Percentiles rank a stretch among this genome's conserved stretches.
These are phyloP conservation scores for Thunnus maccoyii DNA, from an alignment of 2,113 vertebrate genomes.

Conservation along the genomic window DNA sequence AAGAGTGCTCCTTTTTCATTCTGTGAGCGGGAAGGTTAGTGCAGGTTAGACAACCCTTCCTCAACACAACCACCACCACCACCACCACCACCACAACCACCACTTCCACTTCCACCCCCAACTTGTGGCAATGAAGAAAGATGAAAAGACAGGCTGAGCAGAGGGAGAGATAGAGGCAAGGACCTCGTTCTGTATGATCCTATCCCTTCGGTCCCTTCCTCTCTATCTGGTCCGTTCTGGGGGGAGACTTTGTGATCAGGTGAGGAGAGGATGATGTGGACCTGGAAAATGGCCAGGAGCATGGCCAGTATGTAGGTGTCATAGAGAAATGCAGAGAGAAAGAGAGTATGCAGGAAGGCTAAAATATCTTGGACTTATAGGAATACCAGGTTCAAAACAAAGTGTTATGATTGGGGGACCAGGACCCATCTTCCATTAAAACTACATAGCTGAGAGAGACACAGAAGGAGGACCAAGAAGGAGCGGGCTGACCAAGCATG, in stretches of 20 bases:
- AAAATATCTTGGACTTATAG: constrained; percentile 4
- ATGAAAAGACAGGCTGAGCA: constrained; percentile 52
- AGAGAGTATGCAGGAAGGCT: neutral
- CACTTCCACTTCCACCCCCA: constrained; percentile 23
- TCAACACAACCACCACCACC: constrained; percentile 42
- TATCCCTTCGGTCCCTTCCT: constrained; percentile 9
- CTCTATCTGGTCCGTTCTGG: constrained; percentile 4
- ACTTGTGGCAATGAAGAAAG: constrained; percentile 48
- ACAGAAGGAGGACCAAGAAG: constrained; percentile 48
- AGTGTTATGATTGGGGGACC: constrained; percentile 26
- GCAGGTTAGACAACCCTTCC: constrained; percentile 62
- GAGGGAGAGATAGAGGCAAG: constrained; percentile 35
- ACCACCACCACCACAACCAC: constrained; percentile 3
- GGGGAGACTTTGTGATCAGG: constrained; percentile 33
- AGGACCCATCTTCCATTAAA: constrained; percentile 45
- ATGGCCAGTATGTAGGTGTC: neutral
- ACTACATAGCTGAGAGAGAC: constrained; percentile 45
- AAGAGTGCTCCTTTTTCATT: constrained; percentile 71
- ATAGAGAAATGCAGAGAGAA: neutral
- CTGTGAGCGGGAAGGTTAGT: constrained; percentile 53
- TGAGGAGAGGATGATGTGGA: constrained; percentile 27
- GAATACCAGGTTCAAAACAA: constrained; percentile 39
- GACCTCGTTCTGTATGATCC: constrained; percentile 24
- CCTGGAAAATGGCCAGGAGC: neutral
- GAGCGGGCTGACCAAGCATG: constrained; percentile 81